These are phyloP conservation scores for Parazoanthus darwini DNA, from an alignment of 92 coral and sea anemone species.

Conservation along the genomic window DNA sequence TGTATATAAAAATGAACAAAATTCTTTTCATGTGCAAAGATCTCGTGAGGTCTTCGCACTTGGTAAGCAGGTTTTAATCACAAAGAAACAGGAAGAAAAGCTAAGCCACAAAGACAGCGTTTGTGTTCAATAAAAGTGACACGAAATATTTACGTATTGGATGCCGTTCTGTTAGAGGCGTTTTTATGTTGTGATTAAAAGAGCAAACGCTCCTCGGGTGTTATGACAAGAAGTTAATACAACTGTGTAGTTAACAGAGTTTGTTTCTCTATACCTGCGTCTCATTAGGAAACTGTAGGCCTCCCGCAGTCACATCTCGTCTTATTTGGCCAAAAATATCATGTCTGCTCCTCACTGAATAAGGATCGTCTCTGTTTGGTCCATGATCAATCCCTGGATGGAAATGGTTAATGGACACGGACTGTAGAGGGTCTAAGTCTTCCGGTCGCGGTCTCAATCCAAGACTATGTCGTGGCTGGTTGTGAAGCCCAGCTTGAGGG, in stretches of 20 bases:
- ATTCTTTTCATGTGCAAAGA: conserved; percentile 18
- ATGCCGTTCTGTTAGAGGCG: background rate
- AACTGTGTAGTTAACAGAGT: conserved; percentile 50
- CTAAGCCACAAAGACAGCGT: conserved; percentile 1
- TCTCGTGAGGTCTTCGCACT: conserved; percentile 12
- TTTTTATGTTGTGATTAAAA: conserved; percentile 36
- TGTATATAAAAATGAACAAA: conserved; percentile 21
- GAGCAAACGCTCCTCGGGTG: conserved; percentile 40
- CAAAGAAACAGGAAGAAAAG: conserved; percentile 5
- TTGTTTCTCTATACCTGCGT: conserved; percentile 67
- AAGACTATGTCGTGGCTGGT: conserved; percentile 80
- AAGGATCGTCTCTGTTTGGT: conserved; percentile 79
- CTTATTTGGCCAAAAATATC: conserved; percentile 67
- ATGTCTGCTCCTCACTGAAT: conserved; percentile 73
- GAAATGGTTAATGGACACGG: conserved; percentile 90
- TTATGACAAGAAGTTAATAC: conserved; percentile 63
- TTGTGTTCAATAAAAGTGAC: conserved; percentile 14
- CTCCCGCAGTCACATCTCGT: conserved; percentile 57
- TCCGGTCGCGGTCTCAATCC: conserved; percentile 71
- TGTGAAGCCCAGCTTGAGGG: conserved; percentile 70
- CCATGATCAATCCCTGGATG: conserved; percentile 85
- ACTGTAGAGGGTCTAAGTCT: conserved; percentile 83
- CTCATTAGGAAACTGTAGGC: conserved; percentile 54
- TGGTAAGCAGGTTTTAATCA: background rate
- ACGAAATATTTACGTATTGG: conserved; percentile 3